phyloP scores from a whole-genome alignment of 2,797 vertebrate species.

The Serranus cabrilla region DNA sequence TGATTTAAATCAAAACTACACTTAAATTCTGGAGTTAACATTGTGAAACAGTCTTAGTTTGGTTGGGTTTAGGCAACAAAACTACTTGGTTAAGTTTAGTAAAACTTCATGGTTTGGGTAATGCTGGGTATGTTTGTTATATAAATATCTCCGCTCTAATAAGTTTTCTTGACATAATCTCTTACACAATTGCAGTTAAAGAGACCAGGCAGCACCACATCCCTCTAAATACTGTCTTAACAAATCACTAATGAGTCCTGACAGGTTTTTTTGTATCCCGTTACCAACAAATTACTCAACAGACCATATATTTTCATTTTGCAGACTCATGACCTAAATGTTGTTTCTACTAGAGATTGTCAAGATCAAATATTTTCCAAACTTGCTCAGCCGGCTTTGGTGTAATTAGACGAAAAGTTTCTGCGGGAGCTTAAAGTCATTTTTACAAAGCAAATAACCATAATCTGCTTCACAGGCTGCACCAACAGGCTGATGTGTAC shows the following conservation, averaged over 20 bases:
- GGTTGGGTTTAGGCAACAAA: too few relatives aligned
- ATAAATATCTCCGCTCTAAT: too few relatives aligned
- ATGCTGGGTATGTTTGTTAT: too few relatives aligned
- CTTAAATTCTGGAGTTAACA: too few relatives aligned
- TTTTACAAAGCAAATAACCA: constrained; percentile 31
- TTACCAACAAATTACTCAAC: constrained; percentile 4
- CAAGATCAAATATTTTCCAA: not conserved
- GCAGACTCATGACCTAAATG: not conserved
- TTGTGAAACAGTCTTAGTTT: too few relatives aligned
- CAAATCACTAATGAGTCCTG: constrained; percentile 23
- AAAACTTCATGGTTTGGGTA: too few relatives aligned
- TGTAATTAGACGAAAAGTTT: constrained; percentile 13
- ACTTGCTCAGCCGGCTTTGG: constrained; percentile 1
- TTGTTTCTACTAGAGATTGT: not conserved
- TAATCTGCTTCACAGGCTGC: constrained; percentile 32
- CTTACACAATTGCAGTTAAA: too few relatives aligned
- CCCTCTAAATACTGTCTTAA: not conserved
- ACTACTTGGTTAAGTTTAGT: too few relatives aligned
- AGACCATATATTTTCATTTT: constrained; percentile 11
- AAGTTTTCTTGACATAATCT: too few relatives aligned
- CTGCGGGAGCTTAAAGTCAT: not conserved
- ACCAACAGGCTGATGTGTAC: constrained; percentile 18
- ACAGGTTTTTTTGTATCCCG: not conserved
- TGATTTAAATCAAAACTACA: too few relatives aligned
- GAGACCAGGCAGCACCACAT: not conserved